Conservation (phyloP, 2,113 vertebrate genomes). For the Osmerus eperlanus region DNA sequence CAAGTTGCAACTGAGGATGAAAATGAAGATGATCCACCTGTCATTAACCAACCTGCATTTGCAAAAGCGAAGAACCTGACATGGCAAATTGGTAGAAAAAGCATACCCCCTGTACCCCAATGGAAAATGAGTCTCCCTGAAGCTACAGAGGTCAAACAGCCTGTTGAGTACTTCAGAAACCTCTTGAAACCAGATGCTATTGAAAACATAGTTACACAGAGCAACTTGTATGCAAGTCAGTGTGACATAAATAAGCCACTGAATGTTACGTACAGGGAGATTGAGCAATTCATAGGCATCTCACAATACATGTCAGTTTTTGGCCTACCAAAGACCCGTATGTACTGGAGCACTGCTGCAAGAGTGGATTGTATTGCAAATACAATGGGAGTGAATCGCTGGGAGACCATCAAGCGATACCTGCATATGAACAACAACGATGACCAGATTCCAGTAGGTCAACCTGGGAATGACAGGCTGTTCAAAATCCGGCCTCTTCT, state of each 20-base stretch:
- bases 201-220: conserved; percentile 24
- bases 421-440: conserved; percentile 18
- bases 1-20: no score
- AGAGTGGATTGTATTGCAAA: conserved; percentile 13
- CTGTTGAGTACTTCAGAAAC: conserved; percentile 26
- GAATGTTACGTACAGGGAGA: conserved; percentile 2
- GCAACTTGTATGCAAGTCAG: background rate
- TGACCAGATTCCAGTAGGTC: conserved; percentile 9
- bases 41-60: background rate
- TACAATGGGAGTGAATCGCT: conserved; percentile 18
- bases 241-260: conserved; percentile 14
- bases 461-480: conserved; percentile 21
- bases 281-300: no score
- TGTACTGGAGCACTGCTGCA: conserved; percentile 19
- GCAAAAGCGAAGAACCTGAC: no score
- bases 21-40: background rate
- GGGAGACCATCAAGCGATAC: conserved; percentile 22
- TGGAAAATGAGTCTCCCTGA: conserved; percentile 23
- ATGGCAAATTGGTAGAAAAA: no score
- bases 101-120: conserved; percentile 15
- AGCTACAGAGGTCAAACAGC: conserved; percentile 21
- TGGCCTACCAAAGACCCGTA: conserved; percentile 13
- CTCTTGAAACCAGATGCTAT: conserved; percentile 7
- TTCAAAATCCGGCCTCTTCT: conserved; percentile 19
- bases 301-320: background rate